Evolutionary conservation across 1,140 invertebrate species (phyloP), one percentile per base, ranked within the genome.

Genomic region (Platyscapa corneri): DNA sequence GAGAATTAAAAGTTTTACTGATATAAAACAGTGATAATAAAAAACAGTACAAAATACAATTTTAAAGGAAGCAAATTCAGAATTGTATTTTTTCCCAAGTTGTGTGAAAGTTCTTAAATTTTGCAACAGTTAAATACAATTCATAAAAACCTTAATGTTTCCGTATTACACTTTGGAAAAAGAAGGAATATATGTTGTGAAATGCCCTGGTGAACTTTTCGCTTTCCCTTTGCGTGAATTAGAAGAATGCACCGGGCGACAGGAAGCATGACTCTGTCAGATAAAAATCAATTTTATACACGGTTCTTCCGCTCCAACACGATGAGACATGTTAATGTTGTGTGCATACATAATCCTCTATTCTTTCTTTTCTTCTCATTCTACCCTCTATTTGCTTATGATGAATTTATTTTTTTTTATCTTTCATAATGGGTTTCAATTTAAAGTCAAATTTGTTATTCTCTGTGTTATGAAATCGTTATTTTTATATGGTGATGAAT

Each of bases 221-320:
- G 86, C 87, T 88, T 88, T 88, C 87, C 86, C 87, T 88, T 89
- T 85, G 78, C 79, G 87, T 64, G 78, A 85, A 56, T 83, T 87
- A 86, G 87, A 88, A 87, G 83, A 87, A 83, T n/a, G n/a, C n/a
- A n/a, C n/a, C 86, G 87, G 5, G 82, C 87, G 85, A 86, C 86
- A 86, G 87, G 86, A 88, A 87, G 75, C 87, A 82, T 84, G 76
- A 87, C 76, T 87, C 86, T 81, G 83, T 85, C n/a, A 81, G 87
- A 88, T 88, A 88, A 88, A 84, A 87, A 89, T 88, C 87, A 87
- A 88, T 86, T 88, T 87, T 89, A 83, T 81, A 88, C 86, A 83
- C 84, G 87, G 83, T 88, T 87, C 80, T 87, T 80, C 83, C 87
- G 86, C 74, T 46, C 84, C 78, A 87, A 85, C 42, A 82, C 56